These are phyloP conservation scores for Sprattus sprattus DNA, from an alignment of 2,113 vertebrate genomes.

Conservation along the genomic window DNA sequence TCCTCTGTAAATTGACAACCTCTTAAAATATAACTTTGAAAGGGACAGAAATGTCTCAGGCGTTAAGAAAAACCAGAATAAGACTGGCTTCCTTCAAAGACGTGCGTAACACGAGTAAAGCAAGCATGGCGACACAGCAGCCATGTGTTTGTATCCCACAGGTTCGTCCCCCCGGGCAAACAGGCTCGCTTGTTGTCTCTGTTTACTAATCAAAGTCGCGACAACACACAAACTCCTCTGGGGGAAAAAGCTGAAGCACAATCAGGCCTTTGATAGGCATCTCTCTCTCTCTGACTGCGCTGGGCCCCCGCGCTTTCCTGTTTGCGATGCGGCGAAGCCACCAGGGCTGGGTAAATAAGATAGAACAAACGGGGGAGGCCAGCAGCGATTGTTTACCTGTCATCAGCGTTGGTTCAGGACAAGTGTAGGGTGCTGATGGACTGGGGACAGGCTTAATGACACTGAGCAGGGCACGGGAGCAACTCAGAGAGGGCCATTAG, in stretches of 20 bases:
- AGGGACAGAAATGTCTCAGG: background rate
- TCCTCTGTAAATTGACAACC: too few relatives aligned
- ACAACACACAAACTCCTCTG: background rate
- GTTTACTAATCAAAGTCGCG: slow-evolving; percentile 19
- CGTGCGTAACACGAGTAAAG: background rate
- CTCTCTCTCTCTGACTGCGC: slow-evolving; percentile 54
- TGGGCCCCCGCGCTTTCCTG: slow-evolving; percentile 57
- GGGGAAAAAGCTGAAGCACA: slow-evolving; percentile 35
- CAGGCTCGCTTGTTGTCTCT: background rate
- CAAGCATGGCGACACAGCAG: background rate
- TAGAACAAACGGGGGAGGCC: slow-evolving; percentile 31
- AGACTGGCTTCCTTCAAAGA: background rate
- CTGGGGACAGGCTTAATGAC: slow-evolving; percentile 23
- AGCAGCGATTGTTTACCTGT: slow-evolving; percentile 40
- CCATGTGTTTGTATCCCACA: background rate
- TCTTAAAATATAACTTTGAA: background rate
- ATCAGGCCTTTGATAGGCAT: slow-evolving; percentile 59
- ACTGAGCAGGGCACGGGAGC: background rate
- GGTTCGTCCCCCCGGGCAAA: background rate
- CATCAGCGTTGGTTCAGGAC: slow-evolving; percentile 27
- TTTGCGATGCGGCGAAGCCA: slow-evolving; percentile 54
- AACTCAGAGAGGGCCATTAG: background rate
- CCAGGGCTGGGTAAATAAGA: slow-evolving; percentile 54
- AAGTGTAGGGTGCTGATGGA: slow-evolving; percentile 43
- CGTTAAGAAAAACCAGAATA: too few relatives aligned